These are phyloP conservation scores for Portunus trituberculatus DNA, from an alignment of 1,140 invertebrate genomes.

Conservation along the genomic window DNA sequence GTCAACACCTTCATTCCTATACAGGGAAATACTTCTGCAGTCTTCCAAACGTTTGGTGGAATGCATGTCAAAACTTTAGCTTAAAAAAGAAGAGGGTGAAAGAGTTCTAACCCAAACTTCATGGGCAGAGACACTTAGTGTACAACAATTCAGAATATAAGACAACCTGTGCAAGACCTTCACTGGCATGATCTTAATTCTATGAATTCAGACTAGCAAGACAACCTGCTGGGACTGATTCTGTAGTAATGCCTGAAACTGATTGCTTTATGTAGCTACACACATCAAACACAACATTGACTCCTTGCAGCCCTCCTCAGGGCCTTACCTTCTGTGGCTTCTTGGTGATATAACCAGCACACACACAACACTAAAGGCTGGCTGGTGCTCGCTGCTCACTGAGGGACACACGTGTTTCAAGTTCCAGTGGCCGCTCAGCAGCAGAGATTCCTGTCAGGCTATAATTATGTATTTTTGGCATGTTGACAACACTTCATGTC, in stretches of 20 bases:
- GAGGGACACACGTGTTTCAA: too few relatives aligned
- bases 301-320: neutral
- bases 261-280: neutral
- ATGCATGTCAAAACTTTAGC: neutral
- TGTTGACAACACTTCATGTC: neutral
- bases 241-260: too few relatives aligned
- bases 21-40: neutral
- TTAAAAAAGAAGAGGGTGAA: neutral
- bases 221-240: too few relatives aligned
- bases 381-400: too few relatives aligned
- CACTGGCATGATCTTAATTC: too few relatives aligned
- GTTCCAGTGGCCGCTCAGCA: neutral
- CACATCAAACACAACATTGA: neutral
- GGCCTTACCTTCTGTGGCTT: neutral
- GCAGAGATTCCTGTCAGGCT: neutral
- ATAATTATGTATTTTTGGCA: conserved; percentile 24
- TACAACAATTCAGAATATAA: too few relatives aligned
- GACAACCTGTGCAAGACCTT: too few relatives aligned
- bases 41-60: neutral
- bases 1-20: neutral
- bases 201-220: too few relatives aligned
- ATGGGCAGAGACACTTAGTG: too few relatives aligned
- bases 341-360: too few relatives aligned
- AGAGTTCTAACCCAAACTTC: too few relatives aligned
- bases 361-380: too few relatives aligned